Evolutionary conservation across 37 sponge, comb jelly and placozoan species (phyloP), one percentile per base, ranked within the genome.

Genomic region (Spongia lamella): DNA sequence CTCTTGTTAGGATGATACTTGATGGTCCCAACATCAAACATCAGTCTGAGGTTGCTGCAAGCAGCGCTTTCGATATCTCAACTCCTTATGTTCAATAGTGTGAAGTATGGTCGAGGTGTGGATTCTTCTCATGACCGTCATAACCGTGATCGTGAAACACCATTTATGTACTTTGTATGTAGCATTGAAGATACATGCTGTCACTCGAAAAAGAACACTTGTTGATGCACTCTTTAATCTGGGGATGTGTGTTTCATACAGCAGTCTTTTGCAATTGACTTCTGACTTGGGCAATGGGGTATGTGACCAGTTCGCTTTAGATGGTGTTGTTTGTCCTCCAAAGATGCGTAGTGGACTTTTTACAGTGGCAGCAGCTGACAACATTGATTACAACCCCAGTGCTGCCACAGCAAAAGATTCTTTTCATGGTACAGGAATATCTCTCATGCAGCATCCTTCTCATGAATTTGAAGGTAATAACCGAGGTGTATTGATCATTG

Each of bases 391-490:
- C 74, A 53, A 73, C 34, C 67, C 64, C 53, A 77, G 78, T 63
- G 36, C 78, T 31, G 51, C 66, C 20, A 65, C 65, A 19, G 49
- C 67, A 19, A 36, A 63, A 26, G 67, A 65, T 4, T 63, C 78
- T 64, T 65, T 77, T 64, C 67, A 64, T 77, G 66, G 78, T 22
- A 77, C 76, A 38, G 76, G 76, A 20, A 75, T 75, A 5, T 75
- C 63, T 36, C 62, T 75, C 24, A 38, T 75, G 1, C 78, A 77
- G 64, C 50, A 77, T 78, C 68, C 47, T 47, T 49, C 64, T 78
- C 15, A 26, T 65, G 57, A 22, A 27, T 30, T 26, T 54, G 56
- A 53, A 73, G 74, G 74, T 7, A 20, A 30, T 51, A 6, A 29
- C 22, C 58, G 59, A 43, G 47, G 47, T 43, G 47, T 9, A 43